Evolutionary conservation across 2,113 vertebrate genomes (phyloP).

Genomic region (Hiodon alosoides): DNA sequence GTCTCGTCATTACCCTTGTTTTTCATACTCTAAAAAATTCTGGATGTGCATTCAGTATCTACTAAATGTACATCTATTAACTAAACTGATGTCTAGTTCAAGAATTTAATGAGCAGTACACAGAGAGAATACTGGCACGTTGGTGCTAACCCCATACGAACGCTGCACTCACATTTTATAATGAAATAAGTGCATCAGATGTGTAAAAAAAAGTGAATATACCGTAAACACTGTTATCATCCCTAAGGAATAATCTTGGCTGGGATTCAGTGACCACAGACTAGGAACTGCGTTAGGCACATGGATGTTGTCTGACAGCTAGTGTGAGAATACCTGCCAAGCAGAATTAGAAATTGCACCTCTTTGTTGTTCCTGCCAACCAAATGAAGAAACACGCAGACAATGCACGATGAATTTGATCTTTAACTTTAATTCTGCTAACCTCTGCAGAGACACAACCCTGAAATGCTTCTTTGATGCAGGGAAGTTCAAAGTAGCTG

Average conservation of each 20-base stretch:
- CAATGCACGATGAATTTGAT: slow-evolving; percentile 1
- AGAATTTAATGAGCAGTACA: neutral
- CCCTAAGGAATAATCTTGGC: too few relatives aligned
- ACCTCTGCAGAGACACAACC: slow-evolving; percentile 9
- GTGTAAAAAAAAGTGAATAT: too few relatives aligned
- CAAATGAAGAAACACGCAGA: neutral
- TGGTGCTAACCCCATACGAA: neutral
- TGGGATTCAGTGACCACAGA: too few relatives aligned
- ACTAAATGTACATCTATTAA: neutral
- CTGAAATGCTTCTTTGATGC: slow-evolving; percentile 20
- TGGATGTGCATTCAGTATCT: neutral
- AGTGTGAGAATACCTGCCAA: neutral
- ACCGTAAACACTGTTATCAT: too few relatives aligned
- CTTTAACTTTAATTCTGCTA: slow-evolving; percentile 6
- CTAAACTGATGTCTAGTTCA: neutral
- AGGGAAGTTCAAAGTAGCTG: slow-evolving; percentile 16
- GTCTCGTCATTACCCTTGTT: neutral
- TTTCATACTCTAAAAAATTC: neutral
- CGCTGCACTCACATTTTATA: neutral
- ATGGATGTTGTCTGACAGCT: neutral
- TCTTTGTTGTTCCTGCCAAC: neutral
- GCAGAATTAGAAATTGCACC: neutral
- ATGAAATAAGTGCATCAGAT: neutral
- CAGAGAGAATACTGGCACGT: neutral
- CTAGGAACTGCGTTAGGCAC: neutral